Evolutionary conservation across 2,888 invertebrate genomes (phyloP), one percentile per base, ranked within the genome.

Genomic region (Minunthozetes semirufus): DNA sequence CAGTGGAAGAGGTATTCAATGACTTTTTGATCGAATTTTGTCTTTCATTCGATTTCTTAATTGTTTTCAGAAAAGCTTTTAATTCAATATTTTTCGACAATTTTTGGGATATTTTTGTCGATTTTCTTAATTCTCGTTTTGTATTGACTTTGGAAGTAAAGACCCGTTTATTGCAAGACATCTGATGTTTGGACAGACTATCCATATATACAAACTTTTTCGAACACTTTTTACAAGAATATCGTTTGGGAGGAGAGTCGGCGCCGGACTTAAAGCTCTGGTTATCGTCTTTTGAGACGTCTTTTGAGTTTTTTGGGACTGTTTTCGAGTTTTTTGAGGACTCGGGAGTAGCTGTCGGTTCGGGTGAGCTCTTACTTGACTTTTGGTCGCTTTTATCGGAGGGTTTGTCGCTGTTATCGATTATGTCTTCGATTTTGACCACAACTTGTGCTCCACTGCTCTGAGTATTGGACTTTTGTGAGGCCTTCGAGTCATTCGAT

Each of bases 141-240:
- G 27, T 22, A 42, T 8, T 66, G 4, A 38, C 38, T 42, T 42
- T 66, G n/a, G 66, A 15, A 66, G 46, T 70, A n/a, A 70, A 42
- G 46, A 70, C 70, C 9, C 70, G 70, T 27, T 48, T 38, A 48
- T 42, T 42, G 42, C 73, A 73, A 1, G 73, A 59, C 46, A 73
- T 13, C 38, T 73, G 42, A 42, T 73, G 73, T 61, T 73, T 73
- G 38, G 48, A 38, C 17, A 73, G 63, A 17, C 33, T 25, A 17
- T 48, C 63, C 61, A 46, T 48, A 63, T 59, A 73, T 15, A 63
- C 61, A 48, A 73, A 73, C 33, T 42, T 73, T 63, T 73, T 73
- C 0, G 63, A 27, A 38, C 73, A 73, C 38, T 73, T 73, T 22
- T 38, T 8, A 46, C 73, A 73, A 6, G 63, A 42, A 42, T 61